Base-by-base conservation (phyloP, 2,888 invertebrate genomes). In the Acleris holmiana region DNA sequence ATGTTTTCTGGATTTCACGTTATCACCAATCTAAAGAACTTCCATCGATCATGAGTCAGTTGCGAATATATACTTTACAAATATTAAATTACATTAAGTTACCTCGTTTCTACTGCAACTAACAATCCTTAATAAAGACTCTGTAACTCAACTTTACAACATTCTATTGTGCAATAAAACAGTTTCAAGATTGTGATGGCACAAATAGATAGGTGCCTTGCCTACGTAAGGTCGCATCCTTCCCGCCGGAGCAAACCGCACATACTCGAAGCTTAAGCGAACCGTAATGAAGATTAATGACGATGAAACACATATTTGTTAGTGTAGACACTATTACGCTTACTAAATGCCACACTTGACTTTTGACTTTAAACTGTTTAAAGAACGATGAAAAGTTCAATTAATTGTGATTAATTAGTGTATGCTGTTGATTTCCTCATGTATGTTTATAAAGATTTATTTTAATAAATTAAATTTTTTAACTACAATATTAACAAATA, bases 261-360 rank as follows among this genome's bases (percentile, higher is more conserved):
- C 82, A 82, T 83, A 55, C 65, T 65, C 54, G 55, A 18, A 81
- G 83, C 85, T 83, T 82, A 76, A 82, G 79, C 80, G 80, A 84
- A 80, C 83, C 85, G 82, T 90, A 90, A 90, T 90, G 88, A 89
- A 89, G 91, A 91, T 91, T 89, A 90, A 91, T 78, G 78, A 76
- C 76, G 76, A 80, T 80, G 80, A 76, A 77, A 81, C 78, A 76
- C 80, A 81, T 77, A 79, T 79, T 72, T 67, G 64, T 67, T 61
- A 61, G 49, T 64, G 62, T 49, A 61, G 61, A 54, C 59, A 67
- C 67, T 66, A 66, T 57, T 57, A 51, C 61, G 51, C 61, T 57
- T 41, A 61, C 61, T 66, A 57, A 66, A 66, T 66, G 66, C 56
- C 65, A 65, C 64, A 58, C 59, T 55, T 60, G 49, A 15, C 46